Conservation (phyloP, 1,140 invertebrate species). For the Elysia chlorotica region DNA sequence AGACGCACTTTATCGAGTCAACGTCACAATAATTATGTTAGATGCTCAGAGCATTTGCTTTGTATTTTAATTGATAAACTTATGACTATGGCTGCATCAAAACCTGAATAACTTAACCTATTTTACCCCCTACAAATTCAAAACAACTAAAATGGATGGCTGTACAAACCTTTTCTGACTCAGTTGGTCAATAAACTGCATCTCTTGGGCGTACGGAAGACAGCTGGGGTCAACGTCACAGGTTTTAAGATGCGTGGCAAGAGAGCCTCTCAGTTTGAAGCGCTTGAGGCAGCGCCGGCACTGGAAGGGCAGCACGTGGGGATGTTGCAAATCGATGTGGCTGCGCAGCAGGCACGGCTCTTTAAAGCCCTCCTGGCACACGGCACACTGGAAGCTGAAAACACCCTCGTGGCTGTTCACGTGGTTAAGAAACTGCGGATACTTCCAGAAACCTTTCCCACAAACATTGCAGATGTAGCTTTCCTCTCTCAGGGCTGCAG, state of each 20-base stretch:
- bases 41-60: too few relatives aligned
- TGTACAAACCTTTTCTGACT: constrained; percentile 9
- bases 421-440: not conserved
- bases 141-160: not conserved
- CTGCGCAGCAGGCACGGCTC: constrained; percentile 3
- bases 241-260: constrained; percentile 3
- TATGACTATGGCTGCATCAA: too few relatives aligned
- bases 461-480: constrained; percentile 10
- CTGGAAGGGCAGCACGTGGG: constrained; percentile 10
- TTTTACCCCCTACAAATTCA: not conserved
- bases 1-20: too few relatives aligned
- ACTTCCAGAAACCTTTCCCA: not conserved
- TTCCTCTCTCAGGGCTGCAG: not conserved
- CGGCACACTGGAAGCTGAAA: not conserved
- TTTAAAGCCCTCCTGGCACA: constrained; percentile 3
- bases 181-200: constrained; percentile 19
- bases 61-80: too few relatives aligned
- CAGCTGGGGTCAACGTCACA: constrained; percentile 7
- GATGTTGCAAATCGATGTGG: constrained; percentile 13
- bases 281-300: constrained; percentile 1
- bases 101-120: not conserved
- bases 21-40: too few relatives aligned
- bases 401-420: not conserved
- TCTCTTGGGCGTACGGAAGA: constrained; percentile 8
- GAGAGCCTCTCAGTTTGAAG: constrained; percentile 12